Base-by-base conservation (phyloP, 2,797 vertebrate species). In the Hozukius guyotensis region DNA sequence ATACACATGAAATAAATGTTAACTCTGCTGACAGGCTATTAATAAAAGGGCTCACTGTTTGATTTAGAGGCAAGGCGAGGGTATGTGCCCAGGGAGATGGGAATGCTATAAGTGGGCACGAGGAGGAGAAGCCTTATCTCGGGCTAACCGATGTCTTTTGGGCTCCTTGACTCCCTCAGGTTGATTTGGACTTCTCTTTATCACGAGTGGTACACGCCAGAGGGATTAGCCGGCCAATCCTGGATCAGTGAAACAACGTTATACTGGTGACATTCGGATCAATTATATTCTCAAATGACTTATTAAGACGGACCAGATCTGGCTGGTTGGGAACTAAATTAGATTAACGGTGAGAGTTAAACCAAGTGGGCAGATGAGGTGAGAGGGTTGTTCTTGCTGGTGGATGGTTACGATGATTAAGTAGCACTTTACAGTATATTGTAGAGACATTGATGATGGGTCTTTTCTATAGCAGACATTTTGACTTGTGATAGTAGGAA, bases 1-100 rank as follows among this genome's bases (percentile, higher is more conserved):
- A 95, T 93, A 93, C 94, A 93, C 90, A 87, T 93, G 91, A 93
- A 95, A 96, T 91, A 95, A 95, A 95, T 94, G 94, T 94, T 92
- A 94, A 94, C 89, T 79, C 75, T 74, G 61, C 79, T 87, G 95
- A 93, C 93, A 89, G 93, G 88, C 90, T 90, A 95, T 95, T 94
- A 94, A 95, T 95, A 95, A 92, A 91, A 89, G 34, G 57, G 70
- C 78, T 78, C 24, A 29, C 78, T 80, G 87, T 92, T 93, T 92
- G 91, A 95, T 94, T 94, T 94, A 94, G 85, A 87, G 86, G 92
- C 83, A 67, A 86, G 78, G 77, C 10, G 22, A 80, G 68, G 78
- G 20, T 78, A 78, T 77, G 70, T 87, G 73, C 77, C 81, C 77
- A 66, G 80, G 62, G 83, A 89, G 89, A 81, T 68, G 31, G 20